These are phyloP conservation scores for Hemithea aestivaria DNA, from an alignment of 2,888 invertebrate genomes.

Conservation along the genomic window DNA sequence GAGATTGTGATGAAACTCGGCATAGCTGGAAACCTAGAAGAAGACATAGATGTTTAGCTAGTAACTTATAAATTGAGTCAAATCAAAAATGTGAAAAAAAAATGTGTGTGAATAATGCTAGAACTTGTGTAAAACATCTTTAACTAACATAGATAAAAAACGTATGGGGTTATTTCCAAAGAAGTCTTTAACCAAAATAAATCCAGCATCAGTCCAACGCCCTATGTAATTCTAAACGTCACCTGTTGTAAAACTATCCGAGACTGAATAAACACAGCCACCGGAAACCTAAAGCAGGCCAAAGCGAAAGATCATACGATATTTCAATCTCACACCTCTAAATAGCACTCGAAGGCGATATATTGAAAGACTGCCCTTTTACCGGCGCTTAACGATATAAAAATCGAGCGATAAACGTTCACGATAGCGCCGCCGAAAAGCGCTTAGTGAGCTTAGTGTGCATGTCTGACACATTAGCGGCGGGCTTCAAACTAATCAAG, in stretches of 20 bases:
- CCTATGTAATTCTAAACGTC: conserved; percentile 10
- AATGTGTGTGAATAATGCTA: too few relatives aligned
- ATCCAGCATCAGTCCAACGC: background rate
- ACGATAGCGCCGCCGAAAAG: conserved; percentile 17
- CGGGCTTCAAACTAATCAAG: conserved; percentile 75
- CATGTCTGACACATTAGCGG: conserved; percentile 65
- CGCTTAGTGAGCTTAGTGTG: conserved; percentile 28
- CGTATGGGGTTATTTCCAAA: too few relatives aligned
- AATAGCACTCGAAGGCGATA: conserved; percentile 32
- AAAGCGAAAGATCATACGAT: conserved; percentile 31
- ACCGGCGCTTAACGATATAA: conserved; percentile 26
- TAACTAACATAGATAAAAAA: too few relatives aligned
- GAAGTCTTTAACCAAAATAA: too few relatives aligned
- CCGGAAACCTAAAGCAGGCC: conserved; percentile 21
- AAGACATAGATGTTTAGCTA: too few relatives aligned
- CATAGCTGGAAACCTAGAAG: too few relatives aligned
- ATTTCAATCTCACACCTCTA: conserved; percentile 30
- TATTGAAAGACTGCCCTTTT: conserved; percentile 26
- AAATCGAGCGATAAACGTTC: conserved; percentile 20
- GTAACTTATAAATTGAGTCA: too few relatives aligned
- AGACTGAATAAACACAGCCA: conserved; percentile 23
- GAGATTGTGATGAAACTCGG: too few relatives aligned
- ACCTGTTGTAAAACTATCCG: conserved; percentile 25
- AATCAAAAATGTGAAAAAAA: too few relatives aligned
- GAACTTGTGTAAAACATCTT: too few relatives aligned